Evolutionary conservation across 2,113 vertebrate genomes (phyloP).

Genomic region (Rattus norvegicus): GRCr8 NC_086020.1:39900001-39900500

Average conservation of each 20-base stretch:
- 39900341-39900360: not conserved
- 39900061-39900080: not conserved
- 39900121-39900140: not conserved
- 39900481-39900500: constrained; percentile 26
- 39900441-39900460: not conserved
- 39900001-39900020: not conserved
- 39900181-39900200: not conserved
- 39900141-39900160: not conserved
- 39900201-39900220: not conserved
- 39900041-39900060: not conserved
- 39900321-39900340: not conserved
- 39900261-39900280: not conserved
- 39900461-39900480: not conserved
- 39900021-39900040: not conserved
- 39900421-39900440: not conserved
- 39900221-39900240: not conserved
- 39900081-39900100: not conserved
- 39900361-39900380: not conserved
- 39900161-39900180: not conserved
- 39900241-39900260: not conserved
- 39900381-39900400: not conserved
- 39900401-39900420: not conserved
- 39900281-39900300: not conserved
- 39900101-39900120: not conserved
- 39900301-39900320: not conserved